A percentile compares a stretch with the other conserved stretches of the same genome.
These are phyloP conservation scores for Candoia aspera DNA, from an alignment of 2,113 vertebrate genomes.

Conservation along the genomic window DNA sequence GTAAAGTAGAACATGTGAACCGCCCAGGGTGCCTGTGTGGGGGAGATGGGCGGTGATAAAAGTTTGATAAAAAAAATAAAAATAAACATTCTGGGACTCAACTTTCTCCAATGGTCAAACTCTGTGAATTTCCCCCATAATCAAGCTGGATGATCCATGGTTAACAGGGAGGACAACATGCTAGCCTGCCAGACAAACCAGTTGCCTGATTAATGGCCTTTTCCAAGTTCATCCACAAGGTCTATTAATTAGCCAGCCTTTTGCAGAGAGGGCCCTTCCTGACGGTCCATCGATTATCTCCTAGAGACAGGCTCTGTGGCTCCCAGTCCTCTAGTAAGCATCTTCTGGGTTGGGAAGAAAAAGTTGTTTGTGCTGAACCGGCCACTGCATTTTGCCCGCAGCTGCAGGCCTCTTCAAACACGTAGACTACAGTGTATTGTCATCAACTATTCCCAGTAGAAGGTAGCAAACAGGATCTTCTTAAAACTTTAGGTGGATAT, in stretches of 20 bases:
- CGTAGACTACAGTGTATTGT: background rate
- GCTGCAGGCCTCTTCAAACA: background rate
- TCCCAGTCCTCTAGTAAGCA: accelerated
- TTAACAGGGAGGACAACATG: background rate
- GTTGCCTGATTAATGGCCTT: background rate
- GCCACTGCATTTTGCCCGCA: background rate
- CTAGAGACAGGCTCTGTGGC: accelerated
- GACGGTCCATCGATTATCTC: background rate
- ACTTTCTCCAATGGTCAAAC: background rate
- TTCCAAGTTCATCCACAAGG: background rate
- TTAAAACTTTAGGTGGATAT: background rate
- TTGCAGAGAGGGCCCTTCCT: background rate
- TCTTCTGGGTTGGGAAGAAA: background rate
- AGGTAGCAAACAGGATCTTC: background rate
- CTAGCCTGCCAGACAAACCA: background rate
- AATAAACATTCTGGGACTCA: background rate
- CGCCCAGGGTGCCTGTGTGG: no score
- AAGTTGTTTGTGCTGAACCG: accelerated
- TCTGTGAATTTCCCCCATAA: background rate
- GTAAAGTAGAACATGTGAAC: background rate
- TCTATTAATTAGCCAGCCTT: background rate
- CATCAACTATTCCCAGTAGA: background rate
- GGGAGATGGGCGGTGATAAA: no score
- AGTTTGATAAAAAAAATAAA: no score
- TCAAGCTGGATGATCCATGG: background rate